Evolutionary conservation across 2,797 vertebrate genomes (phyloP).

Genomic region (Trachops cirrhosus): DNA sequence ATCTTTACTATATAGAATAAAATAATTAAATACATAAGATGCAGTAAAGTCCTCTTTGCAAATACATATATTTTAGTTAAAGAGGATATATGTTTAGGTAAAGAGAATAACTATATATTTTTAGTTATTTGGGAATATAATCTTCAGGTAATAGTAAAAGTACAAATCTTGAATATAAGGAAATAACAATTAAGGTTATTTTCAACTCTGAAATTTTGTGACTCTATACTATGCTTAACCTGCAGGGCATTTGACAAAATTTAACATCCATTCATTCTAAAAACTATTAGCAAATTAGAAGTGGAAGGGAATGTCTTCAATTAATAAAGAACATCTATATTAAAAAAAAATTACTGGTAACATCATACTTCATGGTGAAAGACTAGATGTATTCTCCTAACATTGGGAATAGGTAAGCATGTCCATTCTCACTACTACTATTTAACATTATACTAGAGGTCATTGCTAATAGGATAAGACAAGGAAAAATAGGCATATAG

Average conservation of each 20-base stretch:
- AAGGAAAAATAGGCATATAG: neutral
- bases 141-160: neutral
- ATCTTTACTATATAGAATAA: slow-evolving; percentile 1
- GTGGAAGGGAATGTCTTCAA: neutral
- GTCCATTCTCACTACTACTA: neutral
- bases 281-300: neutral
- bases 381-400: neutral
- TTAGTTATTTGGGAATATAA: slow-evolving; percentile 18
- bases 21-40: slow-evolving; percentile 10
- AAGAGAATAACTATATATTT: neutral
- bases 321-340: neutral
- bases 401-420: neutral
- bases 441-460: neutral
- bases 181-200: neutral
- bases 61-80: neutral
- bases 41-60: neutral
- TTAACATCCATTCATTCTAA: neutral
- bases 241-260: neutral
- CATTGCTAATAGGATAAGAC: neutral
- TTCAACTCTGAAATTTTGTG: neutral
- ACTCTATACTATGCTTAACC: neutral
- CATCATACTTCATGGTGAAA: neutral
- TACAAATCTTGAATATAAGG: neutral
- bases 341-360: neutral
- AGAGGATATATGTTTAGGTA: neutral